Conservation (phyloP, 2,888 invertebrate genomes). For the Scaptomyza tumidula region DNA sequence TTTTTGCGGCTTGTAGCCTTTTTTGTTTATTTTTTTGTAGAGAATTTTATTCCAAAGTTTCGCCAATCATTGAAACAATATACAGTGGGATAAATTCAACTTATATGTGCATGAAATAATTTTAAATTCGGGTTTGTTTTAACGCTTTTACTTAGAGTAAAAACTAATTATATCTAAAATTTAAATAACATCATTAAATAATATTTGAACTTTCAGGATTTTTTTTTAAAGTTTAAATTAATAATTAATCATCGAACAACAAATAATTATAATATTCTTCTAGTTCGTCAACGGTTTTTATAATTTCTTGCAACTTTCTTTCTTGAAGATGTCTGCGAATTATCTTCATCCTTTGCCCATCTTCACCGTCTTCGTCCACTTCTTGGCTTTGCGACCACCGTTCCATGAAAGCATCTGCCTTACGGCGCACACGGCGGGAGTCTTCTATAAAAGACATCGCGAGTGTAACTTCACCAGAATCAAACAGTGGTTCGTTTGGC, state of each 20-base stretch:
- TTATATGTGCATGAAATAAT: not conserved
- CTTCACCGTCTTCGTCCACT: not conserved
- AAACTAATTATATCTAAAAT: not conserved
- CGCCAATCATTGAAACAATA: not conserved
- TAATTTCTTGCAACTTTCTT: not conserved
- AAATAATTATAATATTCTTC: not conserved
- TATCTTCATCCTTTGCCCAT: not conserved
- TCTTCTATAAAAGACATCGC: not conserved
- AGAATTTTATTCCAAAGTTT: not conserved
- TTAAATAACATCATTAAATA: not conserved
- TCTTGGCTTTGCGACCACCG: not conserved
- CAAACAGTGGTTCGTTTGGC: not conserved
- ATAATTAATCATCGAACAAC: not conserved
- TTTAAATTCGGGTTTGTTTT: not conserved
- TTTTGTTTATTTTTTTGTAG: not conserved
- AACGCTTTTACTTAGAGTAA: slow-evolving; percentile 1
- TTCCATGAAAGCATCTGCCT: not conserved
- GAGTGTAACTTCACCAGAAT: not conserved
- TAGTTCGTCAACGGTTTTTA: not conserved
- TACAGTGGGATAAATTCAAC: not conserved
- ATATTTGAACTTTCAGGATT: not conserved
- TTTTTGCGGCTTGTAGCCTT: not conserved
- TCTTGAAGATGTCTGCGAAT: not conserved
- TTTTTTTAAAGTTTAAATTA: not conserved
- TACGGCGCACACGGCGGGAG: not conserved